Evolutionary conservation across 2,888 invertebrate species (phyloP), one percentile per base, ranked within the genome.

Genomic region (Prosopocoilus inquinatus): DNA sequence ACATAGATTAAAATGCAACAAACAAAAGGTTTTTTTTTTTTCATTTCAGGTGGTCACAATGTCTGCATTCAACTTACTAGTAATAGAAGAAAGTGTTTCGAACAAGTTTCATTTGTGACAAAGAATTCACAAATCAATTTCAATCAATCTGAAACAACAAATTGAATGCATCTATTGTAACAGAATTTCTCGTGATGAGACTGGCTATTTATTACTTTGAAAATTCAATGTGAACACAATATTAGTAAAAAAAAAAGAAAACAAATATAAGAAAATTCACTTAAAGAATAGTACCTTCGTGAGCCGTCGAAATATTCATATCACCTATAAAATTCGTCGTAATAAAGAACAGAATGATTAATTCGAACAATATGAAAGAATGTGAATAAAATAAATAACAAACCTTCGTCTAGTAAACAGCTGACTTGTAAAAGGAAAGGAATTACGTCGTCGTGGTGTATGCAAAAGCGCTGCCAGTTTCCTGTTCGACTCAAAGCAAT

Each of bases 391-490:
- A 46, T 41, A 38, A 38, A 38, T 43, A 47, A 38, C 45, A 54
- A 61, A 64, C 88, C 90, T 79, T 96, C 95, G 73, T 96, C 95
- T 55, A 96, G 80, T 46, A 90, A 82, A 57, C 94, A 90, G 68
- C 94, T 91, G 45, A 91, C 89, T 57, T 89, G 84, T 69, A 96
- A 83, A 68, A 96, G 87, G 64, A 93, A 89, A 20, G 94, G 81
- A 46, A 96, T 85, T 3, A 89, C 87, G 61, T 85, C 84, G 28
- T 88, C 85, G 68, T 90, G 88, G 34, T 83, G 82, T 2, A 84
- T 76, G 70, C 94, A 95, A 74, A 91, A 91, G 70, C 89, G 84
- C 76, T 97, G 96, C 97, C 97, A 98, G 80, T 97, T 97, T 64
- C 91, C 89, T 0, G 95, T 94, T 50, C 97, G 88, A 50, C 89